Conservation (phyloP, 92 coral and sea anemone genomes). For the Siderastrea radians region DNA sequence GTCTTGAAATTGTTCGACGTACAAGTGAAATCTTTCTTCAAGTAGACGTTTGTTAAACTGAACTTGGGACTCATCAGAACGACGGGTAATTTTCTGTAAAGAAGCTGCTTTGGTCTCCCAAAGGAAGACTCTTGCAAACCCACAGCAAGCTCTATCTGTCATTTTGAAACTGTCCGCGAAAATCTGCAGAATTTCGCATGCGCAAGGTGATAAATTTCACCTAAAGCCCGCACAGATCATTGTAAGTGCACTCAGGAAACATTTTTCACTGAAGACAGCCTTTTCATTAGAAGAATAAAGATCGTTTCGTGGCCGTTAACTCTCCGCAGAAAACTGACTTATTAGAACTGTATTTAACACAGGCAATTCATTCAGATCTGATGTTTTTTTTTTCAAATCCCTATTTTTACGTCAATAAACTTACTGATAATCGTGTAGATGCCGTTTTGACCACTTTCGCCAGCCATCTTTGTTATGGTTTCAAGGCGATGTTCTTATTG, state of each 20-base stretch:
- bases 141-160: too few relatives aligned
- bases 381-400: too few relatives aligned
- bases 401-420: too few relatives aligned
- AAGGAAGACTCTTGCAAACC: constrained; percentile 35
- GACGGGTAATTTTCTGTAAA: background rate
- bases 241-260: background rate
- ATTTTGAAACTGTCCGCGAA: background rate
- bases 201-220: background rate
- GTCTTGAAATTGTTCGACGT: constrained; percentile 28
- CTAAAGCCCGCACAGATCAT: background rate
- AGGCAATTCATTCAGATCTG: too few relatives aligned
- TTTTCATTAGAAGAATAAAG: too few relatives aligned
- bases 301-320: background rate
- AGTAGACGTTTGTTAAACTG: constrained; percentile 18
- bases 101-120: constrained; percentile 34
- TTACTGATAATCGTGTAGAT: too few relatives aligned
- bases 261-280: too few relatives aligned
- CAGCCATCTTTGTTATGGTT: too few relatives aligned
- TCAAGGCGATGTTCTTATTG: background rate
- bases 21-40: too few relatives aligned
- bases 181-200: background rate
- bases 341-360: background rate
- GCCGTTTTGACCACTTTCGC: too few relatives aligned
- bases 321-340: background rate
- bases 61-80: constrained; percentile 1